Evolutionary conservation across 1,140 invertebrate species (phyloP).

Genomic region (Capitella teleta): DNA sequence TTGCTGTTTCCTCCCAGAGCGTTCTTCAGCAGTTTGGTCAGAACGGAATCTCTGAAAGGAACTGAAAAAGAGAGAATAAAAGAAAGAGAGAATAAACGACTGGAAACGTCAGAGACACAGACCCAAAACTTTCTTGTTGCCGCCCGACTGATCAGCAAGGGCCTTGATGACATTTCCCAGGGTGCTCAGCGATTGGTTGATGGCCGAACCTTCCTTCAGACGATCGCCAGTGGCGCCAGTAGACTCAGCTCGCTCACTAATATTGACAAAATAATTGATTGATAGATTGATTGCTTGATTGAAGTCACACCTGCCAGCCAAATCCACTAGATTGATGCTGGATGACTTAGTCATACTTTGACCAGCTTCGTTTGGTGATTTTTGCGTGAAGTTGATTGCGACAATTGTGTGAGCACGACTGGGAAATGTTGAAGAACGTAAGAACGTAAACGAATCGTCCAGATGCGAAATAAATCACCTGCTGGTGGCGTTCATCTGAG

Average conservation of each 20-base stretch:
- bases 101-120: conserved; percentile 7
- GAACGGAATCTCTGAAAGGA: conserved; percentile 51
- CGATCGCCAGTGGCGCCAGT: conserved; percentile 47
- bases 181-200: conserved; percentile 49
- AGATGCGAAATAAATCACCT: conserved; percentile 26
- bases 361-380: conserved; percentile 43
- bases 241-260: conserved; percentile 47
- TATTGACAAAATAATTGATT: conserved; percentile 9
- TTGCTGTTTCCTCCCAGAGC: conserved; percentile 98
- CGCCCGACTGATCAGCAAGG: conserved; percentile 23
- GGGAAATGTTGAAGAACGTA: neutral
- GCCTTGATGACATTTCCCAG: conserved; percentile 50
- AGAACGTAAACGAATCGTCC: neutral
- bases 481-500: conserved; percentile 56
- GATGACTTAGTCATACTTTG: conserved; percentile 50
- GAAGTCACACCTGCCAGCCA: conserved; percentile 50
- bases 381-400: conserved; percentile 49
- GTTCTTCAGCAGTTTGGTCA: conserved; percentile 62
- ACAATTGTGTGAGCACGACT: conserved; percentile 54
- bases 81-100: neutral
- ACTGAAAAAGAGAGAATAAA: conserved; percentile 25
- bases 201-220: conserved; percentile 50
- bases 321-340: conserved; percentile 51
- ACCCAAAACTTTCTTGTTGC: conserved; percentile 36
- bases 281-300: neutral